Base-by-base conservation (phyloP, 2,888 invertebrate species). In the Polymixis lichenea region DNA sequence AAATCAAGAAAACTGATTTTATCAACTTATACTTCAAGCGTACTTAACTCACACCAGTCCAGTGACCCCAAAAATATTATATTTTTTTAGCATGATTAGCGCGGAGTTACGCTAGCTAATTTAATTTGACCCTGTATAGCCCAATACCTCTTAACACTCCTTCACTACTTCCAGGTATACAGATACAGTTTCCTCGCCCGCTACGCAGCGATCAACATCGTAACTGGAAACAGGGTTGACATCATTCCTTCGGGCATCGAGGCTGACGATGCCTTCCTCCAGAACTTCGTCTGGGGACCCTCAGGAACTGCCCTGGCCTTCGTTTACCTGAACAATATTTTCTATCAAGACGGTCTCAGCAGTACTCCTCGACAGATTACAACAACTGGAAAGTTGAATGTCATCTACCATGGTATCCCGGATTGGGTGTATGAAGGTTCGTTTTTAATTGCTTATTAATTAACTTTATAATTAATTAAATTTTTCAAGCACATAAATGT, bases 361-460 rank as follows among this genome's bases (percentile, higher is more conserved):
- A 93, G 91, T 0, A 88, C 92, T 0, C 95, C 97, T 8, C 92
- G 95, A 38, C 96, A 97, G 84, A 95, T 98, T 55, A 98, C 98
- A 0, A 94, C 92, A 0, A 97, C 97, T 86, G 98, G 98, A 3
- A 90, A 94, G 28, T 94, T 96, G 67, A 97, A 97, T 53, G 97
- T 97, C 15, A 96, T 98, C 72, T 98, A 98, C 90, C 98, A 99
- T 92, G 99, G 99, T 49, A 97, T 99, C 17, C 98, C 99, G 51
- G 99, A 99, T 94, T 99, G 99, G 99, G 98, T 99, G 1, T 99
- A 99, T 94, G 99, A 99, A 97, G 98, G 98, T 98, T 91, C 89
- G 93, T 86, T 51, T 43, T 32, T 77, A 0, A 46, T 5, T 51
- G 15, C 2, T 38, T 38, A 5, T 38, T 32, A 32, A 32, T 32